Conservation (phyloP, 2,113 vertebrate genomes). For the Equus quagga region DNA sequence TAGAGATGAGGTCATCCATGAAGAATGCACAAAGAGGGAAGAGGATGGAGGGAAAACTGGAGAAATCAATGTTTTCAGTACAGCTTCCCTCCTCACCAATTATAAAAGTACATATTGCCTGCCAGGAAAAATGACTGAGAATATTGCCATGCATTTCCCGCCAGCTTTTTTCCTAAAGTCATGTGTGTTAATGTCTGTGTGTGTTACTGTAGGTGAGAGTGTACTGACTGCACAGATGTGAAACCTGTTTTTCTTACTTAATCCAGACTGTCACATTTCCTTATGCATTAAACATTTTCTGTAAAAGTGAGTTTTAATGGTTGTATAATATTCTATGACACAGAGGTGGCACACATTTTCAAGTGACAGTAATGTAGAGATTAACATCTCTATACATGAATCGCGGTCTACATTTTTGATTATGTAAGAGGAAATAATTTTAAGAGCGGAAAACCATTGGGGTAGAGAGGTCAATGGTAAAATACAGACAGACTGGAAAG, state of each 20-base stretch:
- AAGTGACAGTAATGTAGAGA: neutral
- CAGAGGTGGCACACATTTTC: neutral
- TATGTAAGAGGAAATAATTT: constrained; percentile 35
- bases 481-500: neutral
- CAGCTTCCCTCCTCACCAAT: neutral
- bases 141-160: neutral
- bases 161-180: neutral
- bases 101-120: neutral
- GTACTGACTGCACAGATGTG: neutral
- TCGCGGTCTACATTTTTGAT: neutral
- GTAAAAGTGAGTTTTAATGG: neutral
- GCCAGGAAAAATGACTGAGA: neutral
- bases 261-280: neutral
- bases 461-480: neutral
- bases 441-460: neutral
- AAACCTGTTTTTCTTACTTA: constrained; percentile 24
- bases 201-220: neutral
- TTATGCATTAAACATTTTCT: neutral
- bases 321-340: neutral
- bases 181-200: neutral
- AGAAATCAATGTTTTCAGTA: neutral
- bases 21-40: neutral
- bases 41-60: neutral
- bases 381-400: neutral
- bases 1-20: neutral